Evolutionary conservation across 2,113 vertebrate species (phyloP).

Genomic region (Stegostoma tigrinum): DNA sequence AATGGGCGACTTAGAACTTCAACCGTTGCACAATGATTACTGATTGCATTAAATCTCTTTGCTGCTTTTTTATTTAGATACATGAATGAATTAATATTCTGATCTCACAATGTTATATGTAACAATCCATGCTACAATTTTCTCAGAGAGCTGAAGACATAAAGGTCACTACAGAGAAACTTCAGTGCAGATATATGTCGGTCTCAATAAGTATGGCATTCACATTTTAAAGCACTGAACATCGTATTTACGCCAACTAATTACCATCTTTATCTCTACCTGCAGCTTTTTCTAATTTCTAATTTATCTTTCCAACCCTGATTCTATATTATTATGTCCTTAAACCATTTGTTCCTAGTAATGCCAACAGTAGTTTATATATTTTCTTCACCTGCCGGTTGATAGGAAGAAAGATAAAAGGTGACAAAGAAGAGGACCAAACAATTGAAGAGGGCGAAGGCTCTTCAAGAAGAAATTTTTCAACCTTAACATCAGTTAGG

Average conservation of each 20-base stretch:
- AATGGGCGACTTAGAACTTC: background rate
- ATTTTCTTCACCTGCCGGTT: background rate
- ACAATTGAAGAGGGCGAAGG: background rate
- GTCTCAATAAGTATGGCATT: background rate
- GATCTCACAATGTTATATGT: background rate
- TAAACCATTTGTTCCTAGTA: too few relatives aligned
- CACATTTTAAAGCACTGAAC: background rate
- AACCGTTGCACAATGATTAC: background rate
- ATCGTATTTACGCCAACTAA: background rate
- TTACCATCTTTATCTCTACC: constrained; percentile 2
- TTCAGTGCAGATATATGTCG: background rate
- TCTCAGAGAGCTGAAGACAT: background rate
- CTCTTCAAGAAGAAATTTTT: background rate
- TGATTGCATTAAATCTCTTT: background rate
- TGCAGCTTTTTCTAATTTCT: background rate
- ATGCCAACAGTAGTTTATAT: background rate
- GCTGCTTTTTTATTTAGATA: background rate
- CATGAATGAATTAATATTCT: constrained; percentile 12
- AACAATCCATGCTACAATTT: background rate
- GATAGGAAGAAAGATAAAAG: background rate
- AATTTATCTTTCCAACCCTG: background rate
- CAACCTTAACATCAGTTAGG: background rate
- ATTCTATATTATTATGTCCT: too few relatives aligned
- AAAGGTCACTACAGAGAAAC: background rate
- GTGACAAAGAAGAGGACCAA: background rate